Base-by-base conservation (phyloP, 2,797 vertebrate species). In the Sciaenops ocellatus region DNA sequence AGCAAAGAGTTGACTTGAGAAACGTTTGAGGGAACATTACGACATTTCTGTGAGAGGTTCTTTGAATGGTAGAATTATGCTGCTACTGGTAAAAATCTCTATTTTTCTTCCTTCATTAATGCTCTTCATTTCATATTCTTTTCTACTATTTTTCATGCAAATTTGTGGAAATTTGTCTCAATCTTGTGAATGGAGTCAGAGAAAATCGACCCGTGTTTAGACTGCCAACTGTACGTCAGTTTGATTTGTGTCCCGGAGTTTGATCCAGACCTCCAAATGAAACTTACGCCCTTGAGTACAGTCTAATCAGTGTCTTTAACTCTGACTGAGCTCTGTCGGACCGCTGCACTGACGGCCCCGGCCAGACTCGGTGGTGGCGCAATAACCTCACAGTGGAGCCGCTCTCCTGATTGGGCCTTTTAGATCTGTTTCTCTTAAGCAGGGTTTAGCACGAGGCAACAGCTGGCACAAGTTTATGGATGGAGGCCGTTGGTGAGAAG, bases 361-460 rank as follows among this genome's bases (percentile, higher is more conserved):
- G 59, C 69, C 85, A 83, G 76, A 79, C 88, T 73, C 89, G 57
- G 79, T 88, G 77, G 89, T 73, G 92, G 93, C 89, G 90, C 91
- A 91, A 80, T 88, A 92, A 87, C 85, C 87, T 86, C 87, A 76
- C 83, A 66, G 54, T 92, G 90, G 82, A 90, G 85, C 91, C 80
- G 6, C 1, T 52, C 69, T 63, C 69, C 4, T 93, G 86, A 87
- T 91, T 92, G 79, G 60, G 80, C 92, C 88, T 93, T 93, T 97
- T 95, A 95, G 95, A 93, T 96, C 94, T 73, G 55, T 90, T 93
- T 91, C 90, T 89, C 76, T 82, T 95, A 94, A 91, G 93, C 93
- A 83, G 95, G 94, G 93, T 93, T 96, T 95, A 94, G 92, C 92
- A 69, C 76, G 80, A 93, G 90, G 87, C 76, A 95, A 92, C 93